Percentiles rank a stretch among this genome's conserved stretches.
Conservation (phyloP, 1,140 invertebrate species). For the Drosophila pseudoobscura region DNA sequence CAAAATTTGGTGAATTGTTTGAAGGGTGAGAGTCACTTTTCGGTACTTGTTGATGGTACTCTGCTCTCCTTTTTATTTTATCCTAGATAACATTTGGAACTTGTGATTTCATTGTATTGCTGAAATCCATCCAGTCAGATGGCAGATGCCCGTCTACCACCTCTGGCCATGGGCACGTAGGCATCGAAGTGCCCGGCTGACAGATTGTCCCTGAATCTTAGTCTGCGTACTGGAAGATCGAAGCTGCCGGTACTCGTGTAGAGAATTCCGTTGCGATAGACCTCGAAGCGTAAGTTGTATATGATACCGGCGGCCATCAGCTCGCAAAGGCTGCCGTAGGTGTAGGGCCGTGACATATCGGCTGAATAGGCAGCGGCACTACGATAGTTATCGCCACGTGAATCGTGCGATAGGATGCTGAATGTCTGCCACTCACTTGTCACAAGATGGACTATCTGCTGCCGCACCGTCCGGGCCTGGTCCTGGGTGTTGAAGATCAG, state of each 20-base stretch:
- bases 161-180: neutral
- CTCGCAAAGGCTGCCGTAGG: constrained; percentile 12
- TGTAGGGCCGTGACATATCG: constrained; percentile 13
- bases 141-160: too few relatives aligned
- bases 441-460: constrained; percentile 4
- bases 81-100: too few relatives aligned
- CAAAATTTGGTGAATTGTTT: too few relatives aligned
- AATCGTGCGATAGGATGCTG: constrained; percentile 3
- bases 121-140: too few relatives aligned
- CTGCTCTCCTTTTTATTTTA: too few relatives aligned
- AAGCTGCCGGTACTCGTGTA: constrained; percentile 2
- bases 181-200: constrained; percentile 20
- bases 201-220: constrained; percentile 7
- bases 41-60: too few relatives aligned
- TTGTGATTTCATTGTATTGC: too few relatives aligned
- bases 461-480: neutral
- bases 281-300: constrained; percentile 15
- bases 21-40: too few relatives aligned
- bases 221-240: neutral
- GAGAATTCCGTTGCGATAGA: constrained; percentile 8
- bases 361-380: neutral
- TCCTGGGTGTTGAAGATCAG: constrained; percentile 6
- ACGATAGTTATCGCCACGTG: constrained; percentile 10
- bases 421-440: constrained; percentile 5
- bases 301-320: constrained; percentile 11